A percentile compares a stretch with the other conserved stretches of the same genome.
These are phyloP conservation scores for Lasius platythorax DNA, from an alignment of 2,888 invertebrate species.

Conservation along the genomic window DNA sequence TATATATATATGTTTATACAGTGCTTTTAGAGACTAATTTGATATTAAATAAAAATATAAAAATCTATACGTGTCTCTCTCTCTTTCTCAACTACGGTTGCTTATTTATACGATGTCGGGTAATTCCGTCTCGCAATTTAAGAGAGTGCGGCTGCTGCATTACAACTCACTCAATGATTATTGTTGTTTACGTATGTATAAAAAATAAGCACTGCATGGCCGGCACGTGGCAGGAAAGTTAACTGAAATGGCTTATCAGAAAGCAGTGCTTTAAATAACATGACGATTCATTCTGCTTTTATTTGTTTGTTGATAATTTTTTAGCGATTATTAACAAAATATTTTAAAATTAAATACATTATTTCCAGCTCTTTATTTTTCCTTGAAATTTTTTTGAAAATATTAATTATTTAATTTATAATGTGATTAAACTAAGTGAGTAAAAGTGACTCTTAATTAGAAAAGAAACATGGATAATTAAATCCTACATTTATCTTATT, in stretches of 20 bases:
- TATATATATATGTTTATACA: slow-evolving; percentile 52
- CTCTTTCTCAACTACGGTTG: slow-evolving; percentile 51
- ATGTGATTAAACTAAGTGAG: neutral
- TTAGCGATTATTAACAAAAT: neutral
- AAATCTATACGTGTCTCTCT: slow-evolving; percentile 59
- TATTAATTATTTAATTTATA: neutral
- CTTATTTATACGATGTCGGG: slow-evolving; percentile 44
- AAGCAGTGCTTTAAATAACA: slow-evolving; percentile 30
- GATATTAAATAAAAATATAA: slow-evolving; percentile 68
- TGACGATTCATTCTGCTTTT: neutral
- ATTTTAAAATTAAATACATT: neutral
- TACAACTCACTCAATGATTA: neutral
- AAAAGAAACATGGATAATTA: neutral
- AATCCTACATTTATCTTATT: neutral
- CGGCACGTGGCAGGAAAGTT: neutral
- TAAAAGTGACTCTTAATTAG: slow-evolving; percentile 4
- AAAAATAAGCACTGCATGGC: slow-evolving; percentile 22
- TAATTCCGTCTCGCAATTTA: slow-evolving; percentile 54
- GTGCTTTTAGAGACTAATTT: slow-evolving; percentile 65
- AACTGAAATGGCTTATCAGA: neutral
- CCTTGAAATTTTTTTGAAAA: neutral
- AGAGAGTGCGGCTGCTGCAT: slow-evolving; percentile 21
- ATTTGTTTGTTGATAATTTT: slow-evolving; percentile 5
- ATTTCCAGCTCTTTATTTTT: neutral
- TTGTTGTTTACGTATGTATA: slow-evolving; percentile 14